phyloP scores from a whole-genome alignment of 2,797 vertebrate species.

The Crocodylus rhombifer region DNA sequence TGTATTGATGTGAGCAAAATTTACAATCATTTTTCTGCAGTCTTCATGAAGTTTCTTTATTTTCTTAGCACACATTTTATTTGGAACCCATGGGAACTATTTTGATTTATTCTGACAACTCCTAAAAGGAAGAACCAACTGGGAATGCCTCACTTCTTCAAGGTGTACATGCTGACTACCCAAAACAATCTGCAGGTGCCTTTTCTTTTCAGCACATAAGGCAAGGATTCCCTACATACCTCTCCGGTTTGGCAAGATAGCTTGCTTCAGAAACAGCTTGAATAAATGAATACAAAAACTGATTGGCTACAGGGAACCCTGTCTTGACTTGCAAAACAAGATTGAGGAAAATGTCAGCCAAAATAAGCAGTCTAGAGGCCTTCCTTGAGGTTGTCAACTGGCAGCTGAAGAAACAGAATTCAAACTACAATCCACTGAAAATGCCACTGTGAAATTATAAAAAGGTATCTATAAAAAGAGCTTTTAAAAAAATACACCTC shows the following conservation, averaged over 20 bases:
- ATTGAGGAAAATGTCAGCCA: constrained; percentile 47
- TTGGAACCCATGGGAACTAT: neutral
- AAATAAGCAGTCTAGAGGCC: constrained; percentile 23
- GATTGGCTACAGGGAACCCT: constrained; percentile 25
- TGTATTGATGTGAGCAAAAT: neutral
- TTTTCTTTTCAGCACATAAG: constrained; percentile 17
- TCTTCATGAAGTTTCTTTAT: neutral
- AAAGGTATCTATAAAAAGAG: neutral
- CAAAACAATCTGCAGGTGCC: neutral
- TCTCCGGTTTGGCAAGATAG: constrained; percentile 8
- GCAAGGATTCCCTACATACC: constrained; percentile 27
- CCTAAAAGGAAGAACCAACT: constrained; percentile 27
- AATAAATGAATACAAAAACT: constrained; percentile 44
- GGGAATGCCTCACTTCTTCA: constrained; percentile 38
- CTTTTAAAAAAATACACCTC: constrained; percentile 5
- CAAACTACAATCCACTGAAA: neutral
- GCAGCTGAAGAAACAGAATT: constrained; percentile 25
- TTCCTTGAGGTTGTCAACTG: constrained; percentile 31
- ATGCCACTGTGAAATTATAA: neutral
- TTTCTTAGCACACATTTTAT: neutral
- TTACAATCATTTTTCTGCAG: neutral
- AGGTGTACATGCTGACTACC: neutral
- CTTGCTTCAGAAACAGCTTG: constrained; percentile 35
- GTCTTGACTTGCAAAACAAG: neutral
- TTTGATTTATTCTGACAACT: constrained; percentile 44